These are phyloP conservation scores for Muscidifurax raptorellus DNA, from an alignment of 1,140 invertebrate genomes.

Conservation along the genomic window DNA sequence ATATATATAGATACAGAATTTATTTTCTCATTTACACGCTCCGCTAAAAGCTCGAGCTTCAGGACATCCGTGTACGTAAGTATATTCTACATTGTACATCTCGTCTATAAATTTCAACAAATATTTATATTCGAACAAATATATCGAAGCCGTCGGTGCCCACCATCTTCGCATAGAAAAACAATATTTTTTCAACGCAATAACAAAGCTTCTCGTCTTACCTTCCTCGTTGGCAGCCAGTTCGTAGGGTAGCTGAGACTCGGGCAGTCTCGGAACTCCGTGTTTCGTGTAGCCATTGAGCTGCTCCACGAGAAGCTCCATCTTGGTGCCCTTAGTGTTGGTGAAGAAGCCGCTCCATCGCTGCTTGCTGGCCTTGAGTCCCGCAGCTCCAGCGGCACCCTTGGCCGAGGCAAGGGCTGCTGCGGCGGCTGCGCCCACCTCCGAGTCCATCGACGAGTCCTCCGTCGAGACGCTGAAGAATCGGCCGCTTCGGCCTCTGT, in stretches of 20 bases:
- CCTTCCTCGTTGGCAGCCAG: slow-evolving; percentile 73
- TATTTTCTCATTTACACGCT: not conserved
- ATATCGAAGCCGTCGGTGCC: too few relatives aligned
- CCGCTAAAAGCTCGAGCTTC: too few relatives aligned
- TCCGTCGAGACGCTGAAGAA: slow-evolving; percentile 81
- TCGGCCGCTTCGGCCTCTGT: slow-evolving; percentile 74
- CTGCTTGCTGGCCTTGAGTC: slow-evolving; percentile 75
- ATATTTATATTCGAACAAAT: too few relatives aligned
- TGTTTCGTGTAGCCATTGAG: slow-evolving; percentile 82
- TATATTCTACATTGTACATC: too few relatives aligned
- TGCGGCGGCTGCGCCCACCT: slow-evolving; percentile 59
- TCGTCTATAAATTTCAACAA: too few relatives aligned
- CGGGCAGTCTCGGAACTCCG: slow-evolving; percentile 78
- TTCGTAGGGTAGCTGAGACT: slow-evolving; percentile 64
- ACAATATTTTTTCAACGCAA: too few relatives aligned
- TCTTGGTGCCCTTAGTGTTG: slow-evolving; percentile 80
- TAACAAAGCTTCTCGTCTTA: slow-evolving; percentile 54
- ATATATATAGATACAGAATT: not conserved
- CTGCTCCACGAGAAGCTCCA: slow-evolving; percentile 80
- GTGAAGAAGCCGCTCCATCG: slow-evolving; percentile 83
- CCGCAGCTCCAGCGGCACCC: slow-evolving; percentile 59
- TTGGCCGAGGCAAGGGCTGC: slow-evolving; percentile 63
- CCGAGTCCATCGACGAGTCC: slow-evolving; percentile 74
- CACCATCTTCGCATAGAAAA: too few relatives aligned
- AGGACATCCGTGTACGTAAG: too few relatives aligned